Conservation (phyloP, 2,113 vertebrate genomes). For the Callorhinus ursinus region DNA sequence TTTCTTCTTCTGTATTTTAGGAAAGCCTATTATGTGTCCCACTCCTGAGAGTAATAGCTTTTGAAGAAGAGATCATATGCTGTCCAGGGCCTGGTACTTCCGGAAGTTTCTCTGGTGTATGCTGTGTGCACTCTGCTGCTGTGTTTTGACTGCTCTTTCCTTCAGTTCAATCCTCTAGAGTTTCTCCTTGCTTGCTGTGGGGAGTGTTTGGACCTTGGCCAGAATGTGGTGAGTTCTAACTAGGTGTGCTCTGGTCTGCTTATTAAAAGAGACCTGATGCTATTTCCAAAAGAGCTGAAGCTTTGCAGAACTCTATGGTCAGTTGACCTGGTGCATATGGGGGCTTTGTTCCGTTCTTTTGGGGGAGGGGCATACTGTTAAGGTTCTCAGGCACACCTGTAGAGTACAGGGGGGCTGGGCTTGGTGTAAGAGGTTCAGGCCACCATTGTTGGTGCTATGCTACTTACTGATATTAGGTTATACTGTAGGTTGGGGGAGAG, state of each 20-base stretch:
- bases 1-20: background rate
- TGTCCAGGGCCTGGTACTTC: background rate
- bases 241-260: background rate
- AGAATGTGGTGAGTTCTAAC: background rate
- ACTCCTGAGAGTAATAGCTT: background rate
- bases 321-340: background rate
- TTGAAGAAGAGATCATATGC: background rate
- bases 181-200: background rate
- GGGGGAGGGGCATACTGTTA: background rate
- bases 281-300: background rate
- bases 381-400: background rate
- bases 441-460: background rate
- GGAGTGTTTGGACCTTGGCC: background rate
- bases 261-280: background rate
- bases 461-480: background rate
- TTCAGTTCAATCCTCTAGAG: background rate
- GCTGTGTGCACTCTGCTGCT: background rate
- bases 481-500: background rate
- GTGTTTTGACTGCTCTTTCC: background rate
- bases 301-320: background rate
- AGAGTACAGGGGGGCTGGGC: background rate
- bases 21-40: background rate
- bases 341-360: too few species aligned
- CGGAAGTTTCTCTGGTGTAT: background rate
- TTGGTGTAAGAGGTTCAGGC: background rate